phyloP scores from a whole-genome alignment of 2,113 vertebrate species.

The Pardalotus punctatus region DNA sequence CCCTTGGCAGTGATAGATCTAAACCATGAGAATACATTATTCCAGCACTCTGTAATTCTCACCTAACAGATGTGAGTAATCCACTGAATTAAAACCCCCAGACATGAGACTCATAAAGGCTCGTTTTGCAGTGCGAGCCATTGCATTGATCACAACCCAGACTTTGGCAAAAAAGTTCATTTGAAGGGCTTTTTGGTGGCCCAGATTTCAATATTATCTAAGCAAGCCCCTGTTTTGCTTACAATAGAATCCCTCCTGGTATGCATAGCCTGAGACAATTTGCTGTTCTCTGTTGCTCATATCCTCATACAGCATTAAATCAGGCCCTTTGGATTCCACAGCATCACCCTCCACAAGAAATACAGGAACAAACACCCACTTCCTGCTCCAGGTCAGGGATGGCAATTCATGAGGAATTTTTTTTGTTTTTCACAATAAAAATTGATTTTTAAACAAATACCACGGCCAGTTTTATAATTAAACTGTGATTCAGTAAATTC shows the following conservation, averaged over 20 bases:
- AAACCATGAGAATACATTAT: conserved; percentile 77
- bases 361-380: neutral
- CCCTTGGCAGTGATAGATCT: conserved; percentile 80
- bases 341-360: neutral
- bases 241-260: neutral
- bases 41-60: conserved; percentile 74
- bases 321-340: neutral
- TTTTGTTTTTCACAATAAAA: neutral
- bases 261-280: neutral
- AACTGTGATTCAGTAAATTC: neutral
- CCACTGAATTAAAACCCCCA: conserved; percentile 71
- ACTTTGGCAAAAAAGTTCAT: conserved; percentile 29
- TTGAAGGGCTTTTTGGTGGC: neutral
- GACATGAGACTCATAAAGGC: conserved; percentile 56
- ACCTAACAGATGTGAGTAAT: conserved; percentile 82
- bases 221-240: neutral
- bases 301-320: neutral
- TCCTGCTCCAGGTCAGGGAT: neutral
- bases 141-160: conserved; percentile 16
- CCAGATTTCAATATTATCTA: neutral
- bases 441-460: neutral
- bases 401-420: neutral
- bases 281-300: neutral
- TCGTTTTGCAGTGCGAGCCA: conserved; percentile 14
- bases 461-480: neutral